Percentiles rank a stretch among this genome's conserved stretches.
phyloP scores from a whole-genome alignment of 2,888 invertebrate genomes.

The Alloplasta piceator region DNA sequence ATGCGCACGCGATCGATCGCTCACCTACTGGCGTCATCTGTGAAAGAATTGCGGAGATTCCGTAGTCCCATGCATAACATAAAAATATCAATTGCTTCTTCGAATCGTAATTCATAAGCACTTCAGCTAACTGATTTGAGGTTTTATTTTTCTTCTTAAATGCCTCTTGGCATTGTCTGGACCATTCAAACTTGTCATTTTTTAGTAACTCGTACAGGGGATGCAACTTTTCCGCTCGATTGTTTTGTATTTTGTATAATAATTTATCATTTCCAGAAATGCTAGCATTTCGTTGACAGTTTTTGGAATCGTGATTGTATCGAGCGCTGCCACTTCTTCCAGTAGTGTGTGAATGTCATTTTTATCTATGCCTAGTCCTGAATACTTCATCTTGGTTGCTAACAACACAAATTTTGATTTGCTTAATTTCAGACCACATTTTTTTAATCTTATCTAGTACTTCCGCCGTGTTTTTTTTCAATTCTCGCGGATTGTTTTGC shows the following conservation, averaged over 20 bases:
- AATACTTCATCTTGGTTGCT: constrained; percentile 10
- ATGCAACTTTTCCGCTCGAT: neutral
- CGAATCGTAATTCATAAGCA: constrained; percentile 35
- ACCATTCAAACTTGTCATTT: neutral
- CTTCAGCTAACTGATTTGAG: neutral
- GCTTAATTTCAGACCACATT: constrained; percentile 15
- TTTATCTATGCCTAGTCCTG: constrained; percentile 13
- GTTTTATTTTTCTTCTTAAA: neutral
- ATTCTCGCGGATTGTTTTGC: too few species aligned
- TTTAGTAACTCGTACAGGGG: neutral
- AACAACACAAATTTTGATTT: constrained; percentile 35
- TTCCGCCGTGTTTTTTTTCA: neutral
- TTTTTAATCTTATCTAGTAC: constrained; percentile 11
- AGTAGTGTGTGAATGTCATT: neutral
- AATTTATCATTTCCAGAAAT: constrained; percentile 68
- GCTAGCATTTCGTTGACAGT: constrained; percentile 28
- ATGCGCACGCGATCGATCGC: constrained; percentile 67
- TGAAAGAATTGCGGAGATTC: constrained; percentile 73
- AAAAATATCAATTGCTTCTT: constrained; percentile 44
- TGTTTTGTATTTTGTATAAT: constrained; percentile 66
- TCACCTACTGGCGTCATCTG: constrained; percentile 58
- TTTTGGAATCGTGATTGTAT: neutral
- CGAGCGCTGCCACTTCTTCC: neutral
- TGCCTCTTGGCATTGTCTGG: neutral
- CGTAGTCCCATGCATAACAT: constrained; percentile 76